A percentile compares a stretch with the other conserved stretches of the same genome.
Conservation (phyloP, 1,140 invertebrate species). For the Drosophila oshimai region DNA sequence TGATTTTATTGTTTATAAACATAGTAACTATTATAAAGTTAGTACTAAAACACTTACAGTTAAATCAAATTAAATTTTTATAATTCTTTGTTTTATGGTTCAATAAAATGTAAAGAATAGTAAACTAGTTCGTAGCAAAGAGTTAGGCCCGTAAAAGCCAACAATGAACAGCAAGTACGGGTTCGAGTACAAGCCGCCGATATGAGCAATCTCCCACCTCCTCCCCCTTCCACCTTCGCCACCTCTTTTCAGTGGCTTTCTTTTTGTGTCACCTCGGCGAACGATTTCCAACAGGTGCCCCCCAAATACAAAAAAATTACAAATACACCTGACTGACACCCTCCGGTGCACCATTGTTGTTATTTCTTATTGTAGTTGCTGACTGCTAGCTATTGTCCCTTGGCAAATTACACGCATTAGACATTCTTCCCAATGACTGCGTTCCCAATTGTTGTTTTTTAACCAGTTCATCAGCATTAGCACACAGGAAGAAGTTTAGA, state of each 20-base stretch:
- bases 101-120: too few relatives aligned
- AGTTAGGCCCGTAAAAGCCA: not conserved
- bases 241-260: constrained; percentile 57
- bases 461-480: constrained; percentile 41
- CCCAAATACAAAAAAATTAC: constrained; percentile 1
- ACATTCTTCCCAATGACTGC: constrained; percentile 50
- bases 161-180: constrained; percentile 43
- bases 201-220: constrained; percentile 17
- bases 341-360: constrained; percentile 25
- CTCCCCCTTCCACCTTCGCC: not conserved
- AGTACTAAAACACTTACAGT: too few relatives aligned
- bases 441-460: constrained; percentile 51
- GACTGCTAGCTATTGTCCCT: constrained; percentile 25
- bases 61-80: too few relatives aligned
- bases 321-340: constrained; percentile 23
- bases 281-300: constrained; percentile 65
- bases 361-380: constrained; percentile 1
- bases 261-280: constrained; percentile 71
- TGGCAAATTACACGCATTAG: constrained; percentile 70
- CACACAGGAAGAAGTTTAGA: constrained; percentile 1
- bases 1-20: too few relatives aligned
- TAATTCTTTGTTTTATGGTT: too few relatives aligned
- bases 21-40: too few relatives aligned
- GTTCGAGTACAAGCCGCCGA: constrained; percentile 46
- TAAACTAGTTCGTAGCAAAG: not conserved